Percentiles rank a stretch among this genome's conserved stretches.
These are phyloP conservation scores for Pyrrhia umbra DNA, from an alignment of 2,888 invertebrate genomes.

Conservation along the genomic window DNA sequence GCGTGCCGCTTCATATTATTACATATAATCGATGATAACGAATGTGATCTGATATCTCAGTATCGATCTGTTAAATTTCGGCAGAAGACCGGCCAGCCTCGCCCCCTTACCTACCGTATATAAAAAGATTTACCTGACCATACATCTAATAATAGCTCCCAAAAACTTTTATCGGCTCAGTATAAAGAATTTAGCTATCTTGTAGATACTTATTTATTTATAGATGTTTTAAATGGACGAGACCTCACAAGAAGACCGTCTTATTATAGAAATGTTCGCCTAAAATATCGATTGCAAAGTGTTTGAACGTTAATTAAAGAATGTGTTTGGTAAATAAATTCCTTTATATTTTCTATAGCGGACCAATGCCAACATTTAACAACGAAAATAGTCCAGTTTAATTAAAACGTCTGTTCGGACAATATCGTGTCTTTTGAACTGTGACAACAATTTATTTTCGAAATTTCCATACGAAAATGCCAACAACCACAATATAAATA, in stretches of 20 bases:
- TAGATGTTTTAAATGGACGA: constrained; percentile 23
- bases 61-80: constrained; percentile 1
- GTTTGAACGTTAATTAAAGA: constrained; percentile 63
- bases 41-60: not conserved
- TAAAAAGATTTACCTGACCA: constrained; percentile 32
- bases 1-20: too few relatives aligned
- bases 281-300: constrained; percentile 56
- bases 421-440: constrained; percentile 25
- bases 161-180: constrained; percentile 33
- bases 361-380: constrained; percentile 48
- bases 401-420: constrained; percentile 47
- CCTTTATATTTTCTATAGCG: constrained; percentile 62
- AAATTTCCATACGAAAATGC: constrained; percentile 20
- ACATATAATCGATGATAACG: too few relatives aligned
- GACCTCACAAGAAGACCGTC: constrained; percentile 53
- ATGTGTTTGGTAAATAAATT: constrained; percentile 60
- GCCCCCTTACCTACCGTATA: not conserved
- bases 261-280: constrained; percentile 32
- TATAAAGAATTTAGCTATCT: constrained; percentile 27
- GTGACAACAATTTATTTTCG: constrained; percentile 9
- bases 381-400: constrained; percentile 45
- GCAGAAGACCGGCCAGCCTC: constrained; percentile 1
- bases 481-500: constrained; percentile 22
- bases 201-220: constrained; percentile 22
- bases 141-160: constrained; percentile 42